Base-by-base conservation (phyloP, 2,888 invertebrate species). In the Chirona hameri region DNA sequence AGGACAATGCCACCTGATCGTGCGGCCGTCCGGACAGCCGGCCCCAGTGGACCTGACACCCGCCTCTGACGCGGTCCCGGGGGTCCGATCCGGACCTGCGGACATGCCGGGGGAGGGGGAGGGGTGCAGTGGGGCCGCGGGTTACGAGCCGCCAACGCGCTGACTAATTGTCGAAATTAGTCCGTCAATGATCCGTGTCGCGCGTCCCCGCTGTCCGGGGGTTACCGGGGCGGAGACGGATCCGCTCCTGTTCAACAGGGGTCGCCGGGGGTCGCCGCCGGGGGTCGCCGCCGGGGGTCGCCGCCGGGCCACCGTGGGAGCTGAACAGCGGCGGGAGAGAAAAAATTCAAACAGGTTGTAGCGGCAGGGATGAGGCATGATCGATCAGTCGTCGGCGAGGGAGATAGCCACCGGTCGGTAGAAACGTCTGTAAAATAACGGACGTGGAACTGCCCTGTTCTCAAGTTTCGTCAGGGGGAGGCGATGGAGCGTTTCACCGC, bases 131-230 rank as follows among this genome's bases (percentile, higher is more conserved):
- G n/a, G 21, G 5, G 10, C n/a, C 24, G 60, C 69, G 14, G 46
- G 46, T 10, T 76, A 76, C 76, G 39, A 46, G 76, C 76, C 76
- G 76, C 39, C 76, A 46, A 24, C 76, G 24, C 29, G 76, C 39
- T 76, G 76, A 46, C 76, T 76, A 76, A 76, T 76, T 76, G 76
- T 39, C 76, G 46, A 46, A 39, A 39, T 76, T 46, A 39, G 24
- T 2, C 24, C 15, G 76, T 46, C 76, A 76, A 39, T 76, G 76
- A 39, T 76, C 46, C 39, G 31, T 76, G 46, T 21, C 46, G 39
- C 46, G 52, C 52, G 52, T 52, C 52, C 7, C 52, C 52, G 39
- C 39, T 24, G 24, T 76, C 76, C 18, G 72, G 65, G 65, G 14
- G 31, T 18, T 2, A 18, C 31, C 31, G 72, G 1, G 31, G 29